Evolutionary conservation across 2,797 vertebrate species (phyloP).

Genomic region (Lutjanus argentimaculatus): DNA sequence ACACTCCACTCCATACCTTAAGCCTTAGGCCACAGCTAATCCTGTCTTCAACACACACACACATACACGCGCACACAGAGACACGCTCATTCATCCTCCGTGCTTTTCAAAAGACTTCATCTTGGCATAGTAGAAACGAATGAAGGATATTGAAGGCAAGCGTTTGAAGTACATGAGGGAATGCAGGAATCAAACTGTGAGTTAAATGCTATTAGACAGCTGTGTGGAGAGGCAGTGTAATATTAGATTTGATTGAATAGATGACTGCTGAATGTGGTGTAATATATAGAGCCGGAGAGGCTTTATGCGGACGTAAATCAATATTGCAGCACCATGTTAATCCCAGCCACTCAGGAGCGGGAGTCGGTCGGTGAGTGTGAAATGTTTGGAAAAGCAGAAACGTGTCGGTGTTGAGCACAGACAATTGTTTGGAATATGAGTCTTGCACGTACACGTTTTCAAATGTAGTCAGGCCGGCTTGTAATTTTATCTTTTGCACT

Average conservation of each 20-base stretch:
- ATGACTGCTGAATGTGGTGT: slow-evolving; percentile 82
- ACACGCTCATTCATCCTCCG: slow-evolving; percentile 77
- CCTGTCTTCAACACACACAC: slow-evolving; percentile 69
- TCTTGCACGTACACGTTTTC: background rate
- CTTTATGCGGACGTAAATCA: slow-evolving; percentile 82
- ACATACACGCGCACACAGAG: slow-evolving; percentile 36
- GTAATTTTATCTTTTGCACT: slow-evolving; percentile 18
- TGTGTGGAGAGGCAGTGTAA: slow-evolving; percentile 82
- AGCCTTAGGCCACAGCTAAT: slow-evolving; percentile 85
- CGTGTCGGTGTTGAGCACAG: background rate
- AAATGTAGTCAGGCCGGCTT: slow-evolving; percentile 4
- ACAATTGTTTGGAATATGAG: slow-evolving; percentile 27
- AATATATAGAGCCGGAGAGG: slow-evolving; percentile 81
- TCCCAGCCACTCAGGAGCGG: slow-evolving; percentile 65
- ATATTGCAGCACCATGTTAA: slow-evolving; percentile 77
- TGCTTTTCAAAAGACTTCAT: slow-evolving; percentile 85
- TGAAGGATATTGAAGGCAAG: slow-evolving; percentile 81
- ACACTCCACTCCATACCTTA: slow-evolving; percentile 86
- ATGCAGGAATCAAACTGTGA: slow-evolving; percentile 84
- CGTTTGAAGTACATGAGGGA: slow-evolving; percentile 86
- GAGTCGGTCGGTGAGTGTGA: slow-evolving; percentile 36
- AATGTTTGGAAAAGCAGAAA: slow-evolving; percentile 46
- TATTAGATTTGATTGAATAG: slow-evolving; percentile 86
- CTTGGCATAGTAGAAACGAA: slow-evolving; percentile 81
- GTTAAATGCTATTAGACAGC: slow-evolving; percentile 87